Base-by-base conservation (phyloP, 2,113 vertebrate genomes). In the Clarias batrachus region DNA sequence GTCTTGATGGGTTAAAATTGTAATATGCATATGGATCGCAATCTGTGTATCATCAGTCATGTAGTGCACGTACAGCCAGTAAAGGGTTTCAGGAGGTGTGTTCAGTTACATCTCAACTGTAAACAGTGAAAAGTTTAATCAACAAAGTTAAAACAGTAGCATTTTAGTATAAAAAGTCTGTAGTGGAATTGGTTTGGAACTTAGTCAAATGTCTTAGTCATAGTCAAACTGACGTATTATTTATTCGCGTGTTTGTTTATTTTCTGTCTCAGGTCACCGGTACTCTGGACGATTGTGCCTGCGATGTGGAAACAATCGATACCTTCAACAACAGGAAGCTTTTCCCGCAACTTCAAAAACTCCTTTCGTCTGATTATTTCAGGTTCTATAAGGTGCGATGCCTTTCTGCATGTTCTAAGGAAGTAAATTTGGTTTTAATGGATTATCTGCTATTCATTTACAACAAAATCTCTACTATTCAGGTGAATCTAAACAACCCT, bases 261-360 rank as follows among this genome's bases (percentile, higher is more conserved):
- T 16, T 52, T 33, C 52, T 54, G 59, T 65, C 41, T 17, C 62
- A 98, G 97, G 94, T 98, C 23, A 97, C 96, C 10, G 97, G 97
- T 3, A 94, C 95, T 88, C 93, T 98, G 68, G 97, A 99, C 19
- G 97, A 99, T 79, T 99, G 98, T 27, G 91, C 95, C 21, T 99
- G 97, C 90, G 97, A 99, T 71, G 95, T 98, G 23, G 97, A 99
- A 93, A 97, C 97, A 56, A 96, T 99, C 0, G 96, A 99, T 85
- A 83, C 70, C 83, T 98, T 98, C 92, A 99, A 99, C 95, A 99
- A 99, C 91, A 82, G 96, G 83, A 93, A 92, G 73, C 93, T 99
- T 48, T 98, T 97, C 79, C 96, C 97, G 68, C 95, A 96, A 86
- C 92, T 99, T 33, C 96, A 97, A 66, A 88, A 92, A 56, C 96